These are phyloP conservation scores for Emydocephalus ijimae DNA, from an alignment of 2,113 vertebrate genomes.

Conservation along the genomic window DNA sequence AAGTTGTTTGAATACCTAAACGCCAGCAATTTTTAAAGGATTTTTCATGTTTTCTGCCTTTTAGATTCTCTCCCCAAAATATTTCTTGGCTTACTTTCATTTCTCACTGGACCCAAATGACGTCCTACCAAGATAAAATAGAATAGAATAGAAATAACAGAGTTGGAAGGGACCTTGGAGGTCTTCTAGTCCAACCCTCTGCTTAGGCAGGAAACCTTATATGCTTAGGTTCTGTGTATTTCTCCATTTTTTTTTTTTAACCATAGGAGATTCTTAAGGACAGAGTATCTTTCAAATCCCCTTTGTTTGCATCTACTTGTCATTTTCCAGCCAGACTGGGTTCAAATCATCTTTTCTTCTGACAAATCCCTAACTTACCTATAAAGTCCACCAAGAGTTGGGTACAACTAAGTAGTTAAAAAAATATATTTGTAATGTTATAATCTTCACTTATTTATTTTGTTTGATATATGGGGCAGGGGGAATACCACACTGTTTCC, in stretches of 20 bases:
- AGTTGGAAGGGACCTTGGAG: too few relatives aligned
- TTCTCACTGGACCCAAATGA: background rate
- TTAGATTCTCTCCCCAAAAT: background rate
- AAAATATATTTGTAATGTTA: constrained; percentile 37
- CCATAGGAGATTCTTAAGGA: background rate
- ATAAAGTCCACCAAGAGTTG: background rate
- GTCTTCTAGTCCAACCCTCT: too few relatives aligned
- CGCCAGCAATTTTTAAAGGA: background rate
- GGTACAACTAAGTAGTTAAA: background rate
- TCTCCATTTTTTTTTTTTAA: background rate
- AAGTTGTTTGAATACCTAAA: background rate
- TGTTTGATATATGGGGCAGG: background rate
- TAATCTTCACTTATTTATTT: constrained; percentile 39
- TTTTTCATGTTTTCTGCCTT: background rate
- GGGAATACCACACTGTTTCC: background rate
- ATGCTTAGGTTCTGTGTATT: background rate
- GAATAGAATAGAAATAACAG: too few relatives aligned
- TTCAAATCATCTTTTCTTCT: background rate
- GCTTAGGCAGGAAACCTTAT: too few relatives aligned
- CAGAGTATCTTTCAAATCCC: background rate
- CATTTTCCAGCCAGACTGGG: background rate
- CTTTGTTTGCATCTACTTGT: background rate
- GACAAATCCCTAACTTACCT: background rate
- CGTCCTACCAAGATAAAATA: background rate
- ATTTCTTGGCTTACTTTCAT: background rate